phyloP scores from a whole-genome alignment of 2,888 invertebrate species.

The Acholoe squamosa region DNA sequence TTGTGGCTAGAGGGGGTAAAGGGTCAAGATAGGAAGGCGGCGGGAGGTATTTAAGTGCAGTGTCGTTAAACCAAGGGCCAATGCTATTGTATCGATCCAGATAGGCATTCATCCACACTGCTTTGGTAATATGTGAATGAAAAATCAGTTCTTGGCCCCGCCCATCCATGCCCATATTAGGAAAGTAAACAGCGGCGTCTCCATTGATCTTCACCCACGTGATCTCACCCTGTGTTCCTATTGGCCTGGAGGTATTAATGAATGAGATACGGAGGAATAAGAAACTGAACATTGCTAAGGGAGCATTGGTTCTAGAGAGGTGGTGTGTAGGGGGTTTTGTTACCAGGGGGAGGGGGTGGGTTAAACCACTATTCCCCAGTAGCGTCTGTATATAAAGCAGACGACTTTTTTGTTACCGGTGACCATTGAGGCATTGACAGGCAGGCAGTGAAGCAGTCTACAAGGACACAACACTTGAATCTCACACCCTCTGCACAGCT shows the following conservation, averaged over 20 bases:
- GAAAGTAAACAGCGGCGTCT: slow-evolving; percentile 42
- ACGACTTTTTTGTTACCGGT: background rate
- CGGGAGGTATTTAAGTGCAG: background rate
- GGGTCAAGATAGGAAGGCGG: background rate
- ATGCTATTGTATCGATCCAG: slow-evolving; percentile 24
- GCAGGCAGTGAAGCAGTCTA: background rate
- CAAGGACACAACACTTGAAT: background rate
- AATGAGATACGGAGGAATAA: slow-evolving; percentile 27
- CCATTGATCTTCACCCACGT: slow-evolving; percentile 50
- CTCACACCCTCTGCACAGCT: background rate
- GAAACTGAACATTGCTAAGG: background rate
- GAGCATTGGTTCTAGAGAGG: background rate
- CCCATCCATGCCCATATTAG: slow-evolving; percentile 47
- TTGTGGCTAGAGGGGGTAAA: background rate
- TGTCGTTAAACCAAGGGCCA: slow-evolving; percentile 29
- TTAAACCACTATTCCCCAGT: background rate
- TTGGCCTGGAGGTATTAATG: slow-evolving; percentile 24
- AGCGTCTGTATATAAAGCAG: background rate
- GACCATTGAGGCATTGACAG: background rate
- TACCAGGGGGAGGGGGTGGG: background rate
- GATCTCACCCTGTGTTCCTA: background rate
- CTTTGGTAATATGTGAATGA: slow-evolving; percentile 1
- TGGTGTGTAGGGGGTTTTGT: background rate
- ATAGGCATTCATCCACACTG: background rate
- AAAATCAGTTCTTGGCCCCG: slow-evolving; percentile 33